Evolutionary conservation across 2,797 vertebrate genomes (phyloP), one percentile per base, ranked within the genome.

Genomic region (Scleropages formosus): DNA sequence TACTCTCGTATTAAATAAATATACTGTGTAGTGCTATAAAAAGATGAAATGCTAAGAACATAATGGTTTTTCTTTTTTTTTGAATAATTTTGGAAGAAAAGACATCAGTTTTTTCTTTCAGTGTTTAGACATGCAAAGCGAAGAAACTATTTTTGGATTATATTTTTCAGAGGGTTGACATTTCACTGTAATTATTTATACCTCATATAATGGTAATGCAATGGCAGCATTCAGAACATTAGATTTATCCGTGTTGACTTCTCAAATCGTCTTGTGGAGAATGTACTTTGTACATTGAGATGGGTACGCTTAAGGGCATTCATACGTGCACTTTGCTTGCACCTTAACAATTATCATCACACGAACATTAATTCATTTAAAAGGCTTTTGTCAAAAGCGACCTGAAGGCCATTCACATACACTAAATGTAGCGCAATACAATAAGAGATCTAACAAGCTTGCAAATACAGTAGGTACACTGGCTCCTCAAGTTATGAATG

Each of bases 1-100:
- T 71, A 56, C 31, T 60, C 53, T 60, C 60, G 51, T 72, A 72
- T 61, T 60, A 16, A 61, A 86, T 16, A 88, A 80, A 84, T 85
- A 84, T 86, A 88, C 89, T 88, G 86, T 88, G 88, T 87, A 88
- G 87, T 85, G 88, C 82, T 88, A 87, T 85, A 90, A 79, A 79
- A 84, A 77, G 78, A 79, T 73, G 76, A 73, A 78, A 67, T 2
- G n/a, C n/a, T n/a, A 84, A 87, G 49, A 71, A 56, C 2, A 61
- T n/a, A n/a, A n/a, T n/a, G n/a, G n/a, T n/a, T n/a, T n/a, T 20
- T 61, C 7, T 58, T 53, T 71, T 53, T 53, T 68, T 58, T 69
- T 49, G 53, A 69, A 51, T 22, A 69, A 69, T 51, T 13, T 20
- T 51, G 51, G 51, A 53, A 53, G 11, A 71, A 71, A 67, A 24